Conservation (phyloP, 2,797 vertebrate species). For the Tenualosa thibaudeaui region DNA sequence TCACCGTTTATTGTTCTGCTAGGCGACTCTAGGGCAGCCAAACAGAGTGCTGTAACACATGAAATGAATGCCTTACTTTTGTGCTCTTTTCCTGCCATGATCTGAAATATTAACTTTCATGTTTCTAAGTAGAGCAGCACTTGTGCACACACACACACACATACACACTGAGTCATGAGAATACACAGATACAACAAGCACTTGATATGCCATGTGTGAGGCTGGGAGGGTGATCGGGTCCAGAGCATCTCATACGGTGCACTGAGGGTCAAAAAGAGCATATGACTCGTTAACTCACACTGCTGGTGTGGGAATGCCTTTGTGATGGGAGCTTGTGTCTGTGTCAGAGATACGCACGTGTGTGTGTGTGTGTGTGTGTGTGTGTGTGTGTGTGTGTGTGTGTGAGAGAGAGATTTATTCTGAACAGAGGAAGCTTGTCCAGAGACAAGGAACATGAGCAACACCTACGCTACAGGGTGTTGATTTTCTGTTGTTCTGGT, state of each 20-base stretch:
- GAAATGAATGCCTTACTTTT: neutral
- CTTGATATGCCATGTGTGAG: neutral
- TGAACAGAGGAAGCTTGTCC: neutral
- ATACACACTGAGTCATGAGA: neutral
- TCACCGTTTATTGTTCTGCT: neutral
- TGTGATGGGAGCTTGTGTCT: neutral
- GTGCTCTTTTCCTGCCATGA: too few relatives aligned
- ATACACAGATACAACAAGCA: neutral
- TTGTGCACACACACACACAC: too few relatives aligned
- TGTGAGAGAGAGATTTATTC: neutral
- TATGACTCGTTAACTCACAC: neutral
- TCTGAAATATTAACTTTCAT: too few relatives aligned
- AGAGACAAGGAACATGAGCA: neutral
- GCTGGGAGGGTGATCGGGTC: neutral
- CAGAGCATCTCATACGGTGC: neutral
- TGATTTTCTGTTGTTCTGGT: too few relatives aligned
- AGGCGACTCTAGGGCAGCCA: neutral
- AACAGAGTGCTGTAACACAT: neutral
- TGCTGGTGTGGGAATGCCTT: neutral
- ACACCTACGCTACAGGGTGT: too few relatives aligned
- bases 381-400: slow-evolving; percentile 21
- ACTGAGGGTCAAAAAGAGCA: neutral
- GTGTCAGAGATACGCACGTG: neutral
- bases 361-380: neutral
- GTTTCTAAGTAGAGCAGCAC: too few relatives aligned